These are phyloP conservation scores for Natator depressus DNA, from an alignment of 2,113 vertebrate genomes.

Conservation along the genomic window DNA sequence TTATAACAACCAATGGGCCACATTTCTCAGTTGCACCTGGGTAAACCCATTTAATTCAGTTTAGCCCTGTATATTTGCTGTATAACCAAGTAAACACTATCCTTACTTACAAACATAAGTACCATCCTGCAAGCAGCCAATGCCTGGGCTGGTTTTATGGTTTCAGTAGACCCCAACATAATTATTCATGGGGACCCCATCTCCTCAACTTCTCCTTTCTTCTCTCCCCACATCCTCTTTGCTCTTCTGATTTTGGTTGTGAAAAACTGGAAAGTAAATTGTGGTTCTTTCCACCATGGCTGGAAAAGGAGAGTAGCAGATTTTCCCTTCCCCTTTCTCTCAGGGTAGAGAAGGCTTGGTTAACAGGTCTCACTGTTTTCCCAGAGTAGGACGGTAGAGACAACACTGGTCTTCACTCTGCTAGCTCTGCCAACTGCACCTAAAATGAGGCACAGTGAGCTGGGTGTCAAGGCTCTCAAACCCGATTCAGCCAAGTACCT, in stretches of 20 bases:
- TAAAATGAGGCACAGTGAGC: background rate
- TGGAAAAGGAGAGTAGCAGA: background rate
- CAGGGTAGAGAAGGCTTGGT: accelerated
- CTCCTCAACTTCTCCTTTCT: background rate
- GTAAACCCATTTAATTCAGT: background rate
- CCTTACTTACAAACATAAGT: accelerated
- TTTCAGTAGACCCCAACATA: background rate
- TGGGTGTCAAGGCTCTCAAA: background rate
- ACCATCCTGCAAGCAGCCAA: background rate
- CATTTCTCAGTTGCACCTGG: background rate
- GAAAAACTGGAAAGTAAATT: background rate
- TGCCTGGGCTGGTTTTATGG: background rate
- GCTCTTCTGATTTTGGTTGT: background rate
- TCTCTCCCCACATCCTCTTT: background rate
- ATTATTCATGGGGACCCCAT: accelerated
- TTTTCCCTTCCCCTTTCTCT: background rate
- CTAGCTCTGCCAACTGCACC: accelerated
- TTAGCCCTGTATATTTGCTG: background rate
- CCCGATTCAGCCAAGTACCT: background rate
- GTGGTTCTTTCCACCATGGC: accelerated
- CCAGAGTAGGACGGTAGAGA: background rate
- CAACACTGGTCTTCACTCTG: background rate
- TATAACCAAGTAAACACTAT: background rate
- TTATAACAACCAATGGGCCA: slow-evolving; percentile 5
- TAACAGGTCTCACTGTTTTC: background rate